These are phyloP conservation scores for Gobionotothen gibberifrons DNA, from an alignment of 2,797 vertebrate genomes.

Conservation along the genomic window DNA sequence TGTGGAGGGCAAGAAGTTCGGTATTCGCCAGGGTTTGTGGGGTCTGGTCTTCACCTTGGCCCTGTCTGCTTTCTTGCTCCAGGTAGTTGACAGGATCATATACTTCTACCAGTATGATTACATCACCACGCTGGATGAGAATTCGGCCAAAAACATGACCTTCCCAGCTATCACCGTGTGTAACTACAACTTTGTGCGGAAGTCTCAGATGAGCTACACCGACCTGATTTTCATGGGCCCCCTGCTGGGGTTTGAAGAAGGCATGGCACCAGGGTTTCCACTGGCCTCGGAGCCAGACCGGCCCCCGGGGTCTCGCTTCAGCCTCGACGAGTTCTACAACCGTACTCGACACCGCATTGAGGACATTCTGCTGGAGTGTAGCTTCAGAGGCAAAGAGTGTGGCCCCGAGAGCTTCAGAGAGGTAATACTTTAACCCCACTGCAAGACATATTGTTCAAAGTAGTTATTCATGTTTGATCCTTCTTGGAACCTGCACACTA, in stretches of 20 bases:
- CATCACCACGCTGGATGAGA: slow-evolving; percentile 91
- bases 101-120: slow-evolving; percentile 91
- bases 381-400: slow-evolving; percentile 88
- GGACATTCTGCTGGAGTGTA: slow-evolving; percentile 95
- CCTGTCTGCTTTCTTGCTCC: slow-evolving; percentile 89
- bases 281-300: slow-evolving; percentile 84
- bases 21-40: slow-evolving; percentile 90
- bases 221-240: slow-evolving; percentile 93
- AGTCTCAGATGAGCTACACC: slow-evolving; percentile 91
- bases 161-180: slow-evolving; percentile 95
- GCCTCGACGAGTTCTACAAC: slow-evolving; percentile 90
- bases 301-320: slow-evolving; percentile 80
- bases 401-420: slow-evolving; percentile 88
- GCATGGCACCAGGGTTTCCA: slow-evolving; percentile 89
- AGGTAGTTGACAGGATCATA: slow-evolving; percentile 90
- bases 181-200: slow-evolving; percentile 91
- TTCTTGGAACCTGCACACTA: not conserved
- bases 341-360: slow-evolving; percentile 93
- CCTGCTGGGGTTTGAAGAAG: slow-evolving; percentile 89
- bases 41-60: slow-evolving; percentile 88
- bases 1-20: slow-evolving; percentile 85
- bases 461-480: slow-evolving; percentile 32
- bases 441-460: not conserved
- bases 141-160: slow-evolving; percentile 83
- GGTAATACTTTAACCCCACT: slow-evolving; percentile 76